These are phyloP conservation scores for Steinernema hermaphroditum DNA, from an alignment of 2,888 invertebrate species.

Conservation along the genomic window DNA sequence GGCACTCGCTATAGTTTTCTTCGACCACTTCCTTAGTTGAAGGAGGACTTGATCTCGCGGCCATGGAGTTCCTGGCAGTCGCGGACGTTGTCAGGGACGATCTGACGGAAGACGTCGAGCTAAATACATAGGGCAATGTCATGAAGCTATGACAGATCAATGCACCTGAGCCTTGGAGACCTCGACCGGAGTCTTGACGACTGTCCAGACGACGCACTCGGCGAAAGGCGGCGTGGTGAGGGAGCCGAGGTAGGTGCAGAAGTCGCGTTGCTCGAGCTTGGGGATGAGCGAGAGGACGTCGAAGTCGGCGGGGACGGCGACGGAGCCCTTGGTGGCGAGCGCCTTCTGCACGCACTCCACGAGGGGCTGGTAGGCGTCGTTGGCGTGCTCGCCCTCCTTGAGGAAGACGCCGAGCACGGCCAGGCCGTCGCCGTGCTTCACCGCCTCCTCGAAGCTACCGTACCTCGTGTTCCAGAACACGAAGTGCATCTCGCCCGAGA, in stretches of 20 bases:
- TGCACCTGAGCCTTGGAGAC: slow-evolving; percentile 61
- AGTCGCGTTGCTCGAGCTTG: slow-evolving; percentile 57
- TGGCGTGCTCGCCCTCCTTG: slow-evolving; percentile 33
- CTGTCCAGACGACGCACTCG: slow-evolving; percentile 68
- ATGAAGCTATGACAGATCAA: too few species aligned
- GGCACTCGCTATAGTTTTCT: background rate
- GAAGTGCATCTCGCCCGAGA: slow-evolving; percentile 60
- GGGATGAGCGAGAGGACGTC: slow-evolving; percentile 37
- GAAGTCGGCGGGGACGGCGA: slow-evolving; percentile 34
- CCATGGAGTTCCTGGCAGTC: slow-evolving; percentile 54
- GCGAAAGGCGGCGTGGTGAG: slow-evolving; percentile 67
- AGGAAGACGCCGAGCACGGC: slow-evolving; percentile 62
- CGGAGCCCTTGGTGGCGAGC: slow-evolving; percentile 34
- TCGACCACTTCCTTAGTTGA: too few species aligned
- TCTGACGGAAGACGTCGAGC: slow-evolving; percentile 53
- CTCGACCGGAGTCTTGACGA: slow-evolving; percentile 66
- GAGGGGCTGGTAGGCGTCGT: slow-evolving; percentile 47
- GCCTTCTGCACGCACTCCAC: slow-evolving; percentile 49
- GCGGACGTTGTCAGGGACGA: slow-evolving; percentile 52
- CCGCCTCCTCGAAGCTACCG: slow-evolving; percentile 51
- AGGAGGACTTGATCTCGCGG: slow-evolving; percentile 49
- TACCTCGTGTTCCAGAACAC: slow-evolving; percentile 63
- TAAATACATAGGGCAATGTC: slow-evolving; percentile 37
- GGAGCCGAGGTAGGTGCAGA: slow-evolving; percentile 68
- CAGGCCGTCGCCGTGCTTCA: slow-evolving; percentile 56